Conservation (phyloP, 2,113 vertebrate species). For the Neomonachus schauinslandi region DNA sequence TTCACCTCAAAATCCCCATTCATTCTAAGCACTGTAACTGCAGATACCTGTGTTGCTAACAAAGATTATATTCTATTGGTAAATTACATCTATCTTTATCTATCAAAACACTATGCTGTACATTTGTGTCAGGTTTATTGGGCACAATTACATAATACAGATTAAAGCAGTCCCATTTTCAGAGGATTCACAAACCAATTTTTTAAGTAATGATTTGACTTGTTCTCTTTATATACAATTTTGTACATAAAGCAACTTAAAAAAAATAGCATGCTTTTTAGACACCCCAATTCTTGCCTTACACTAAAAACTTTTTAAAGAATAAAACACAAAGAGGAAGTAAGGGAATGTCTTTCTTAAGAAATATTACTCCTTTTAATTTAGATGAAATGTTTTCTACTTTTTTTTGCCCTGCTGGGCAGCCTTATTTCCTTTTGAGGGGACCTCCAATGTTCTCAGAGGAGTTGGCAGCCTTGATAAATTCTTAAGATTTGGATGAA, state of each 20-base stretch:
- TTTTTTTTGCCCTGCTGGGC: not conserved
- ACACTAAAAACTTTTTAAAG: not conserved
- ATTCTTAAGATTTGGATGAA: not conserved
- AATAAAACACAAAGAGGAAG: not conserved
- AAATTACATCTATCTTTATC: not conserved
- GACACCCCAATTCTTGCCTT: not conserved
- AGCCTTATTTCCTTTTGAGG: not conserved
- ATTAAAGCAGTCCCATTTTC: not conserved
- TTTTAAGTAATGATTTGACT: not conserved
- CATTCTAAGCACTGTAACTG: not conserved
- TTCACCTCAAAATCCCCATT: not conserved
- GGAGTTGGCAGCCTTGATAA: not conserved
- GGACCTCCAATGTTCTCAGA: not conserved
- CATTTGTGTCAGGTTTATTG: not conserved
- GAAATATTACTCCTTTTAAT: not conserved
- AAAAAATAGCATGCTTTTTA: not conserved
- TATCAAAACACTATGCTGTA: not conserved
- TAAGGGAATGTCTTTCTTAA: not conserved
- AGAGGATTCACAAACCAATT: not conserved
- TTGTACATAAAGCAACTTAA: not conserved
- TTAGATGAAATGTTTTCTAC: not conserved
- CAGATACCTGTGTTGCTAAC: not conserved
- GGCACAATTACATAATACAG: not conserved
- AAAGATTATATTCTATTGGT: not conserved
- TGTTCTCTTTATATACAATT: not conserved